phyloP scores from a whole-genome alignment of 2,113 vertebrate species.

The Leucoraja erinaceus region DNA sequence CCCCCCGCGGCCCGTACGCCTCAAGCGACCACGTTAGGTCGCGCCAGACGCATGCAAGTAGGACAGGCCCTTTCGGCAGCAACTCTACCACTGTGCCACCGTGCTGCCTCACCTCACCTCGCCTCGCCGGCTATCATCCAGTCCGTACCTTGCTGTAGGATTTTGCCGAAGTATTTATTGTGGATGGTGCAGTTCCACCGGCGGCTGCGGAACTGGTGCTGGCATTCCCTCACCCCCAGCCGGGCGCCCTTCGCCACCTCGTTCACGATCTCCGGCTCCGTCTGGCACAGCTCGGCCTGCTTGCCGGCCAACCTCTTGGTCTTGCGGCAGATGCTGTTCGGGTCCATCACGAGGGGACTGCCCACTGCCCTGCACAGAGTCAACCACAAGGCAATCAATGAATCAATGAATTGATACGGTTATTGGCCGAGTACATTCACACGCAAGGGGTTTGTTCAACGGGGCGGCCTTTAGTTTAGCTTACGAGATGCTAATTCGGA shows the following conservation, averaged over 20 bases:
- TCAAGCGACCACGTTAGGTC: too few species aligned
- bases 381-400: constrained; percentile 43
- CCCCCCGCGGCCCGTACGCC: too few species aligned
- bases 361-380: constrained; percentile 82
- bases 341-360: constrained; percentile 93
- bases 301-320: constrained; percentile 82
- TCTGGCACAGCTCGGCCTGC: constrained; percentile 89
- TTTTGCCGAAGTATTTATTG: constrained; percentile 92
- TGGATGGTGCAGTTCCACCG: constrained; percentile 97
- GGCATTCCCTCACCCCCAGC: constrained; percentile 86
- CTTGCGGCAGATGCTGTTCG: constrained; percentile 95
- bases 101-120: too few species aligned
- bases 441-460: not conserved
- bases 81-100: too few species aligned
- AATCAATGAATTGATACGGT: too few species aligned
- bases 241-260: constrained; percentile 88
- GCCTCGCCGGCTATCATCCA: too few species aligned
- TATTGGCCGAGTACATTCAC: too few species aligned
- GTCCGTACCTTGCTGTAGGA: constrained; percentile 86
- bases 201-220: constrained; percentile 91
- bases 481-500: too few species aligned
- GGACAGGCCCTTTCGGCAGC: too few species aligned
- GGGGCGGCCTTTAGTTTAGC: too few species aligned
- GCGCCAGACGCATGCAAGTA: too few species aligned
- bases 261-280: constrained; percentile 85